Evolutionary conservation across 2,113 vertebrate genomes (phyloP).

Genomic region (Syngnathus scovelli): DNA sequence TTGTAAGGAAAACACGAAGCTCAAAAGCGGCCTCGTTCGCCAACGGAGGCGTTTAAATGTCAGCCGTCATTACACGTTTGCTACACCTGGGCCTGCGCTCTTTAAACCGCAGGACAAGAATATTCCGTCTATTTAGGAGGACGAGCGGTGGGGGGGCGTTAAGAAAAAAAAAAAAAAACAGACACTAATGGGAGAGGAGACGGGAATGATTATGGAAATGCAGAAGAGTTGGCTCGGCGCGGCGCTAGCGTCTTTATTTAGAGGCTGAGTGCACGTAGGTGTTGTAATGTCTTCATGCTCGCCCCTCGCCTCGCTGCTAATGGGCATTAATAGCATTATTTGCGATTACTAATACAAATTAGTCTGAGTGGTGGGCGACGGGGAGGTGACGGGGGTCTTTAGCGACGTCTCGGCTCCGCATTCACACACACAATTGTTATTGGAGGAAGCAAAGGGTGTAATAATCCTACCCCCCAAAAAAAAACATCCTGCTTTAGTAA

Average conservation of each 20-base stretch:
- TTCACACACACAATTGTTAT: conserved; percentile 54
- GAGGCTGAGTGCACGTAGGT: conserved; percentile 59
- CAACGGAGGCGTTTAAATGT: conserved; percentile 32
- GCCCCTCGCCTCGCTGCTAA: conserved; percentile 66
- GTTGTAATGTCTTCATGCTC: conserved; percentile 70
- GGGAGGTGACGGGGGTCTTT: conserved; percentile 38
- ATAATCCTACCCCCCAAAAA: conserved; percentile 16
- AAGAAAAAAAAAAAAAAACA: background rate
- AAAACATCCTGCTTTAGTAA: background rate
- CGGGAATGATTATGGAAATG: conserved; percentile 20
- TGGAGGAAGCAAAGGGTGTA: conserved; percentile 55
- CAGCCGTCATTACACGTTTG: conserved; percentile 15
- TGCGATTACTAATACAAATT: conserved; percentile 73
- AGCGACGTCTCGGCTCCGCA: conserved; percentile 49
- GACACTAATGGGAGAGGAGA: conserved; percentile 20
- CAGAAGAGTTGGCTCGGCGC: conserved; percentile 38
- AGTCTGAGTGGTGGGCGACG: conserved; percentile 57
- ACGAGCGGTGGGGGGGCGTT: background rate
- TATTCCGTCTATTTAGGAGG: background rate
- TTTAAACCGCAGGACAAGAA: conserved; percentile 23
- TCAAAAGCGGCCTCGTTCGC: conserved; percentile 14
- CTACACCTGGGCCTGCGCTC: conserved; percentile 8
- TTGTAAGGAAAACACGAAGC: conserved; percentile 40
- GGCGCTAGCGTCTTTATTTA: conserved; percentile 29
- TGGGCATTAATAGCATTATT: conserved; percentile 76